A percentile compares a stretch with the other conserved stretches of the same genome.
These are phyloP conservation scores for Lethenteron reissneri DNA, from an alignment of 2,113 vertebrate genomes.

Conservation along the genomic window DNA sequence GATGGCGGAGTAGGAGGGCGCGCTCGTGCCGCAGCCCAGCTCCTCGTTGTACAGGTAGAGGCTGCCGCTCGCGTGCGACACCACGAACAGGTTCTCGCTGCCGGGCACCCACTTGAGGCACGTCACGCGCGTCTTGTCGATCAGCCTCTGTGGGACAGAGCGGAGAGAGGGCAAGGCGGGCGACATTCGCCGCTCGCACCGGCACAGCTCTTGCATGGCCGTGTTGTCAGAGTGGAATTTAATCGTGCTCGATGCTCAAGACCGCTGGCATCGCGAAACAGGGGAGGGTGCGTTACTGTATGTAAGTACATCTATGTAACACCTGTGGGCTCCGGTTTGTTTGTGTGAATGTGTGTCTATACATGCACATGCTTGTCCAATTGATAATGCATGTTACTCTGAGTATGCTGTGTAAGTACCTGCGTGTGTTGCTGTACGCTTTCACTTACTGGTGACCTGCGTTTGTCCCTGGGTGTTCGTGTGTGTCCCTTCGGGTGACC, in stretches of 20 bases:
- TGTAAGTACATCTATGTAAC: too few relatives aligned
- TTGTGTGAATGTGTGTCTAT: too few relatives aligned
- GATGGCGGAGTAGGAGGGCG: slow-evolving; percentile 90
- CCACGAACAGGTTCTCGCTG: slow-evolving; percentile 90
- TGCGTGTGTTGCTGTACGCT: too few relatives aligned
- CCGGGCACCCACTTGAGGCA: slow-evolving; percentile 97
- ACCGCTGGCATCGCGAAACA: too few relatives aligned
- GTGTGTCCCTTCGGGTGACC: too few relatives aligned
- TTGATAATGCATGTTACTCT: too few relatives aligned
- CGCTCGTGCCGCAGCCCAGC: slow-evolving; percentile 76
- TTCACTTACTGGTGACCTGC: too few relatives aligned
- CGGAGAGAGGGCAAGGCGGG: slow-evolving; percentile 13
- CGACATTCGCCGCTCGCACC: neutral
- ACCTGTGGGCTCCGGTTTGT: too few relatives aligned
- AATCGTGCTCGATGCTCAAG: neutral
- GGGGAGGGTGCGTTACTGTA: too few relatives aligned
- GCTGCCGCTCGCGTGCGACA: slow-evolving; percentile 85
- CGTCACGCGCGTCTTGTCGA: slow-evolving; percentile 93
- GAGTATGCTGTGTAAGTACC: too few relatives aligned
- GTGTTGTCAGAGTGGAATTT: neutral
- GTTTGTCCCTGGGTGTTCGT: too few relatives aligned
- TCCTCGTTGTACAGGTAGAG: slow-evolving; percentile 98
- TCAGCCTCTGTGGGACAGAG: slow-evolving; percentile 64
- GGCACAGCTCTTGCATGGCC: neutral
- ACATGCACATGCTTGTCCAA: too few relatives aligned